Conservation (phyloP, 1,140 invertebrate genomes). For the Diorhabda sublineata region DNA sequence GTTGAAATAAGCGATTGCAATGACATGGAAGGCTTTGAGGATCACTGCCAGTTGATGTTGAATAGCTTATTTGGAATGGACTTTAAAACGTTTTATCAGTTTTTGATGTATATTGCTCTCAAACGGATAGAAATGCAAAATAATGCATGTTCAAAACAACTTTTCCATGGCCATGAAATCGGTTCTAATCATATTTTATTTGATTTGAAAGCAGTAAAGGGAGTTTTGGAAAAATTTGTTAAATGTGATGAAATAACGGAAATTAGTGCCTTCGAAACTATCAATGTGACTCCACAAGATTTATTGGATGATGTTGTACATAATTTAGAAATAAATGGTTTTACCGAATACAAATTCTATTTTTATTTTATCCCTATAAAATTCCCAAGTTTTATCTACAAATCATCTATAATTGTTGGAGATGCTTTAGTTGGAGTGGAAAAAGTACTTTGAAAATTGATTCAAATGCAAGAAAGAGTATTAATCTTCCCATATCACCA, state of each 20-base stretch:
- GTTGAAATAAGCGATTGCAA: conserved; percentile 74
- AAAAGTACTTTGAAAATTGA: too few species aligned
- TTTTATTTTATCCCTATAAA: too few species aligned
- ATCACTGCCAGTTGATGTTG: conserved; percentile 77
- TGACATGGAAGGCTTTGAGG: conserved; percentile 64
- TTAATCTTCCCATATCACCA: too few species aligned
- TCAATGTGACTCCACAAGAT: conserved; percentile 1
- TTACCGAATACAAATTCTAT: too few species aligned
- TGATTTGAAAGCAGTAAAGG: conserved; percentile 49
- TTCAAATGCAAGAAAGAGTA: too few species aligned
- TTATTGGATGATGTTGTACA: conserved; percentile 20
- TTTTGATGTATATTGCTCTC: conserved; percentile 61
- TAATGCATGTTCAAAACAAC: conserved; percentile 20
- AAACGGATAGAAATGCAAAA: conserved; percentile 48
- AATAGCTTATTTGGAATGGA: conserved; percentile 81
- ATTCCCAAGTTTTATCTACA: too few species aligned
- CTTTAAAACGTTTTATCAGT: conserved; percentile 65
- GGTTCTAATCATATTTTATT: conserved; percentile 49
- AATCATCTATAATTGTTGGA: too few species aligned
- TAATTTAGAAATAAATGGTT: conserved; percentile 9
- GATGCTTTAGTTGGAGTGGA: too few species aligned
- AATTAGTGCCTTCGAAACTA: conserved; percentile 18
- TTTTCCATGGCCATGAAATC: conserved; percentile 46
- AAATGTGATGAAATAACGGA: conserved; percentile 22
- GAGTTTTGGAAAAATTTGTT: conserved; percentile 46